A percentile compares a stretch with the other conserved stretches of the same genome.
These are phyloP conservation scores for Salarias fasciatus DNA, from an alignment of 2,797 vertebrate species.

Conservation along the genomic window DNA sequence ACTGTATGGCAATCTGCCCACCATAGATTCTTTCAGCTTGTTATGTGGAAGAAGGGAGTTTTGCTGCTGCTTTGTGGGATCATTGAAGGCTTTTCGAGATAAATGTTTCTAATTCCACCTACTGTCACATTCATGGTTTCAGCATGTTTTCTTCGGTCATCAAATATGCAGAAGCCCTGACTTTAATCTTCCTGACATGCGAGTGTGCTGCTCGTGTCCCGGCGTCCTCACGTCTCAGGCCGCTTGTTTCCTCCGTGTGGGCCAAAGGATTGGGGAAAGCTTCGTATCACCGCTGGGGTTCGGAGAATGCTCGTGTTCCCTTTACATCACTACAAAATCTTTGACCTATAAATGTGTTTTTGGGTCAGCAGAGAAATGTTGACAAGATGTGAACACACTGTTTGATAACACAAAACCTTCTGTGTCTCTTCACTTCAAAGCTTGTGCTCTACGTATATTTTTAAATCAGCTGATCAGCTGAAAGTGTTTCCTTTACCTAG, in stretches of 20 bases:
- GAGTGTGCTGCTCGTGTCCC: background rate
- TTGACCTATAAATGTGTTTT: background rate
- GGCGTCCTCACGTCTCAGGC: slow-evolving; percentile 10
- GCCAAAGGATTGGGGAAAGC: background rate
- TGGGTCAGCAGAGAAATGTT: background rate
- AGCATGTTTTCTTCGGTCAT: slow-evolving; percentile 12
- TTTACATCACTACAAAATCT: background rate
- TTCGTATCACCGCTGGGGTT: background rate
- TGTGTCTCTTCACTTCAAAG: no score
- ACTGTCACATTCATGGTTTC: background rate
- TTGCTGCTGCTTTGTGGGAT: no score
- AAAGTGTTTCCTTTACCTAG: no score
- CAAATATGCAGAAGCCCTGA: slow-evolving; percentile 17
- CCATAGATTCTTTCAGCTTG: no score
- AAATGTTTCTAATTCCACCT: no score
- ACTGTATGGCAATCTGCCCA: no score
- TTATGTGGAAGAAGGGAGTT: no score
- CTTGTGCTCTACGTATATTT: no score
- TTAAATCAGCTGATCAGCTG: no score
- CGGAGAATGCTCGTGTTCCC: slow-evolving; percentile 1
- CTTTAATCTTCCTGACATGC: slow-evolving; percentile 4
- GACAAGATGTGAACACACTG: background rate
- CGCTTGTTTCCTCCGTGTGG: background rate
- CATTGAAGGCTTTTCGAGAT: no score
- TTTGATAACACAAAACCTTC: background rate